Conservation (phyloP, 1,140 invertebrate genomes). For the Musca domestica region DNA sequence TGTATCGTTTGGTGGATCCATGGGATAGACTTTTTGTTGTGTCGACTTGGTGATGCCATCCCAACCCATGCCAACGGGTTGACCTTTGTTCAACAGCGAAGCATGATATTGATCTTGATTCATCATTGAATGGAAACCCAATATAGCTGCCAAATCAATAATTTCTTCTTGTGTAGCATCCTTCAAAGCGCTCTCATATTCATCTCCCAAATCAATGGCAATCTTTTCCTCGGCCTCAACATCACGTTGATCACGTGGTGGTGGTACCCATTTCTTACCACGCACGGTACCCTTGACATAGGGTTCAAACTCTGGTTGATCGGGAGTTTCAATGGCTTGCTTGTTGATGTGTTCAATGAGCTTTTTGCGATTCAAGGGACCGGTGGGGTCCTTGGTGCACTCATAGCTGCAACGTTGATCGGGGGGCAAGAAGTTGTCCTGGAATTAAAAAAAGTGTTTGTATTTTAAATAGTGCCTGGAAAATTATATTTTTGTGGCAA, state of each 20-base stretch:
- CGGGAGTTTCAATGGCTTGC: conserved; percentile 94
- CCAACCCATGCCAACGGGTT: conserved; percentile 83
- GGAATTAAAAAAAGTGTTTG: conserved; percentile 48
- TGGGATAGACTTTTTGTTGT: conserved; percentile 84
- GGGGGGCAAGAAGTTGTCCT: conserved; percentile 96
- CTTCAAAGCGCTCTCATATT: conserved; percentile 90
- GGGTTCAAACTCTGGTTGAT: conserved; percentile 93
- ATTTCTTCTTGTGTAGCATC: conserved; percentile 95
- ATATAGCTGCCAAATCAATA: conserved; percentile 97
- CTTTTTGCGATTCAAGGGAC: conserved; percentile 93
- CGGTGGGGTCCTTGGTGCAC: conserved; percentile 92
- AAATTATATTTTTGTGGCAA: neutral
- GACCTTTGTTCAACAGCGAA: conserved; percentile 86
- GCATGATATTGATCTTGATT: conserved; percentile 99
- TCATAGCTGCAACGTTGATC: conserved; percentile 93
- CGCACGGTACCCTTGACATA: conserved; percentile 84
- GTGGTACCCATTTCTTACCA: conserved; percentile 92
- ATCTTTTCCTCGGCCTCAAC: conserved; percentile 86
- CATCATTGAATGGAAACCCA: conserved; percentile 99
- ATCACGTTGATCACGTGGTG: conserved; percentile 78
- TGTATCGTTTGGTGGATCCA: conserved; percentile 91
- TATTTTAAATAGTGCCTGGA: neutral
- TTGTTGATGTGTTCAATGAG: conserved; percentile 97
- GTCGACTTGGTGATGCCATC: conserved; percentile 93
- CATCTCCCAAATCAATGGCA: conserved; percentile 89